phyloP scores from a whole-genome alignment of 92 coral and sea anemone genomes.

The Paragorgia papillata region DNA sequence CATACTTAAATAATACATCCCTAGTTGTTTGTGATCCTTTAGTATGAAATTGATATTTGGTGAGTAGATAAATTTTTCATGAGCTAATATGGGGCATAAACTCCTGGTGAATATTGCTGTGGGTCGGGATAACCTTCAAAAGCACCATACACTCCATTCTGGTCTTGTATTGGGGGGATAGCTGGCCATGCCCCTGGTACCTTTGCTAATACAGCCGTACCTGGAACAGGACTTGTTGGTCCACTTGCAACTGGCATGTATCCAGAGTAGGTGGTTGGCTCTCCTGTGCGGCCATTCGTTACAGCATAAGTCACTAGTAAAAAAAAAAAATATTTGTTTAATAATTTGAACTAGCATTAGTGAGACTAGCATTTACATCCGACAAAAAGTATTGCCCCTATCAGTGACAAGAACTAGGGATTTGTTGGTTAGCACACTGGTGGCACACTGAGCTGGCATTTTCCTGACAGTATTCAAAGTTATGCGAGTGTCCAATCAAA shows the following conservation, averaged over 20 bases:
- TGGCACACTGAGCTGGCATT: too few species aligned
- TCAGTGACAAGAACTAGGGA: too few species aligned
- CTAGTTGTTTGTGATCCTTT: background rate
- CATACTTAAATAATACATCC: too few species aligned
- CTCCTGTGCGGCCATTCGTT: slow-evolving; percentile 56
- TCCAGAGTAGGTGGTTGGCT: slow-evolving; percentile 77
- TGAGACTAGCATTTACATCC: too few species aligned
- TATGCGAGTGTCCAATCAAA: too few species aligned
- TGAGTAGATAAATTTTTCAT: too few species aligned
- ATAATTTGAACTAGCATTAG: background rate
- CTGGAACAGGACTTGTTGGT: slow-evolving; percentile 73
- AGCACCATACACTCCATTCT: slow-evolving; percentile 76
- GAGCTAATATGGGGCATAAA: slow-evolving; percentile 65
- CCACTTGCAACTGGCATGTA: slow-evolving; percentile 87
- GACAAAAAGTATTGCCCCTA: too few species aligned
- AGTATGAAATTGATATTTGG: too few species aligned
- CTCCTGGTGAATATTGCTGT: slow-evolving; percentile 83
- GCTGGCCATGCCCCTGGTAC: slow-evolving; percentile 89
- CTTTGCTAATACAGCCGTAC: slow-evolving; percentile 87
- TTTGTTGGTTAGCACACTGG: too few species aligned
- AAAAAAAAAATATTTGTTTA: background rate
- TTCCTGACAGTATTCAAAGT: too few species aligned
- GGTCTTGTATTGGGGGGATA: slow-evolving; percentile 85
- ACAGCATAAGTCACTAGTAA: slow-evolving; percentile 35
- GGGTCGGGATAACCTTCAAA: slow-evolving; percentile 85